A percentile compares a stretch with the other conserved stretches of the same genome.
phyloP scores from a whole-genome alignment of 1,140 invertebrate species.

The Sipha flava region DNA sequence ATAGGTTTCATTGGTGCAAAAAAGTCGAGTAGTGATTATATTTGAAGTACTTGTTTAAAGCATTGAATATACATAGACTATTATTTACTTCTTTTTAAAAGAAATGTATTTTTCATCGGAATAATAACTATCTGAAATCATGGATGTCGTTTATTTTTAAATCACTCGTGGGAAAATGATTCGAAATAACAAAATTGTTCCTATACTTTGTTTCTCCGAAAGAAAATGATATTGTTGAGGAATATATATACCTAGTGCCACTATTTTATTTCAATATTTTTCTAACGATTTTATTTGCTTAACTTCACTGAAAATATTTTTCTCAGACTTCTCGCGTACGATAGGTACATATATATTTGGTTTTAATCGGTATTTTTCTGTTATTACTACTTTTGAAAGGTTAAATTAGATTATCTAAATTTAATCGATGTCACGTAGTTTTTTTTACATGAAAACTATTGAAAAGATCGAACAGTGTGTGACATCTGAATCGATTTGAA shows the following conservation, averaged over 20 bases:
- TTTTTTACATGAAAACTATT: too few relatives aligned
- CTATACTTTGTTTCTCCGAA: not conserved
- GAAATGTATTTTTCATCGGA: not conserved
- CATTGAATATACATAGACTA: not conserved
- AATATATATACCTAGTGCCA: not conserved
- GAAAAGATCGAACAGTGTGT: too few relatives aligned
- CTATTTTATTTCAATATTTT: not conserved
- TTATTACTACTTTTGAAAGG: too few relatives aligned
- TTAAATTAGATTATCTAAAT: too few relatives aligned
- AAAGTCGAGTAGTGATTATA: not conserved
- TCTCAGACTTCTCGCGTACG: too few relatives aligned
- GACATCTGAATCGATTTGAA: too few relatives aligned
- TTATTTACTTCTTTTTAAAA: not conserved
- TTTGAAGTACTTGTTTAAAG: not conserved
- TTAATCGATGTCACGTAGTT: too few relatives aligned
- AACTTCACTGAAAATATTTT: too few relatives aligned
- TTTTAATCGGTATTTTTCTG: too few relatives aligned
- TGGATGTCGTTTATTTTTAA: not conserved
- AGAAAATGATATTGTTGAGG: not conserved
- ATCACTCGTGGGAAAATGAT: not conserved
- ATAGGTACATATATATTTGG: too few relatives aligned
- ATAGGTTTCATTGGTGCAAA: not conserved
- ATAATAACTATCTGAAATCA: conserved; percentile 1
- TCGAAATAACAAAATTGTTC: not conserved
- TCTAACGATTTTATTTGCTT: not conserved